These are phyloP conservation scores for Xenopus borealis DNA, from an alignment of 2,113 vertebrate genomes.

Conservation along the genomic window DNA sequence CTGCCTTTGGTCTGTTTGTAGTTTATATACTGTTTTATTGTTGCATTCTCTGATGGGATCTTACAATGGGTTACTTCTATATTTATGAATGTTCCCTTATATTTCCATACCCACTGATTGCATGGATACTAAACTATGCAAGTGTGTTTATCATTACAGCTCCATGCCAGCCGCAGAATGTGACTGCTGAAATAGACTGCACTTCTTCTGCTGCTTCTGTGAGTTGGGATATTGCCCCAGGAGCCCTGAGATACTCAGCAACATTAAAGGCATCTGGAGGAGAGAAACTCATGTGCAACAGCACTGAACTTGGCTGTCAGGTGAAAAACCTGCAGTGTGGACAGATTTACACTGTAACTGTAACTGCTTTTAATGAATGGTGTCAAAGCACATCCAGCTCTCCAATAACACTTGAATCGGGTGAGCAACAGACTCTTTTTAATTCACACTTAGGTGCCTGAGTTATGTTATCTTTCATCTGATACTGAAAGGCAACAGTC, in stretches of 20 bases:
- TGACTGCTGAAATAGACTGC: slow-evolving; percentile 61
- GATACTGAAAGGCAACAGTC: too few relatives aligned
- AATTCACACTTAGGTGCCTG: too few relatives aligned
- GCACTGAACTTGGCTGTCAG: slow-evolving; percentile 53
- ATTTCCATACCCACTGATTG: too few relatives aligned
- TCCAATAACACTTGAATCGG: not conserved
- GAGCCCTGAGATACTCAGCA: slow-evolving; percentile 58
- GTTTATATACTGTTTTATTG: too few relatives aligned
- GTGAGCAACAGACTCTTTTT: not conserved
- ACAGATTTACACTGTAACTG: slow-evolving; percentile 56
- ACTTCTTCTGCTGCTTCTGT: slow-evolving; percentile 56
- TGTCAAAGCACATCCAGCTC: slow-evolving; percentile 61
- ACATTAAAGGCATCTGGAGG: slow-evolving; percentile 47
- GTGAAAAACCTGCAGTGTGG: slow-evolving; percentile 62
- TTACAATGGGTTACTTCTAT: too few relatives aligned
- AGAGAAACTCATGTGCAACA: slow-evolving; percentile 42
- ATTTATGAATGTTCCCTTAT: too few relatives aligned
- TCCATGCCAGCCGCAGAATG: slow-evolving; percentile 64
- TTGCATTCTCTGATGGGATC: too few relatives aligned
- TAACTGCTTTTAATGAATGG: slow-evolving; percentile 58
- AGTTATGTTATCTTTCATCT: too few relatives aligned
- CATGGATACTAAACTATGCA: not conserved
- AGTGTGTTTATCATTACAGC: slow-evolving; percentile 53
- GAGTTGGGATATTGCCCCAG: slow-evolving; percentile 59
- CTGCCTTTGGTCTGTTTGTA: not conserved